These are phyloP conservation scores for Scrobipalpa costella DNA, from an alignment of 2,888 invertebrate genomes.

Conservation along the genomic window DNA sequence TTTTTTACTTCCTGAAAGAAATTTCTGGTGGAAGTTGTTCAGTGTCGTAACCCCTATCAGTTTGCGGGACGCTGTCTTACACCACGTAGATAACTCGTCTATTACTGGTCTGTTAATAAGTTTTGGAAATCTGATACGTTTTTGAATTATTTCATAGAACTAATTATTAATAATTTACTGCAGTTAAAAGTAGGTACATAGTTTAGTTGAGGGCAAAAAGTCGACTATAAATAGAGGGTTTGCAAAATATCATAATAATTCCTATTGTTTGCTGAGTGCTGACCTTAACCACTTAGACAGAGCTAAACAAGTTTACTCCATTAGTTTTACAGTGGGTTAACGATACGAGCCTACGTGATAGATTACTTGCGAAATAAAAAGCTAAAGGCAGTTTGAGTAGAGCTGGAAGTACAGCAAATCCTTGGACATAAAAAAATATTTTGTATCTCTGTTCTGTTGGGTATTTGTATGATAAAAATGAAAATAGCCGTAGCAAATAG, in stretches of 20 bases:
- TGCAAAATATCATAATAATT: slow-evolving; percentile 5
- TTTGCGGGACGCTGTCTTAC: too few relatives aligned
- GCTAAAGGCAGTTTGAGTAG: neutral
- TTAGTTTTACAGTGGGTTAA: neutral
- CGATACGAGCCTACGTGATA: neutral
- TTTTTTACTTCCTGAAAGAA: too few relatives aligned
- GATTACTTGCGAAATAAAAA: neutral
- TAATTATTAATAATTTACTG: neutral
- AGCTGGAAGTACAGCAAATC: neutral
- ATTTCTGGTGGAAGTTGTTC: too few relatives aligned
- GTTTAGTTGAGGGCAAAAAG: neutral
- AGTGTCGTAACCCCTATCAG: too few relatives aligned
- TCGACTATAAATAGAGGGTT: neutral
- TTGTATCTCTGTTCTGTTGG: too few relatives aligned
- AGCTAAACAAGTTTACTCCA: slow-evolving; percentile 1
- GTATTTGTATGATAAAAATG: too few relatives aligned
- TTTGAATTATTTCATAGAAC: neutral
- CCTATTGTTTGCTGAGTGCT: neutral
- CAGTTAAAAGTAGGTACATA: neutral
- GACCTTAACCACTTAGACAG: neutral
- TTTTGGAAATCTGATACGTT: too few relatives aligned
- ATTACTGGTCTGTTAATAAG: too few relatives aligned
- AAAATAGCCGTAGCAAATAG: too few relatives aligned
- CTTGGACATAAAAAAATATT: too few relatives aligned
- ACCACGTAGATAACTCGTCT: too few relatives aligned